Conservation (phyloP, 1,140 invertebrate genomes). For the Micrasema longulum region DNA sequence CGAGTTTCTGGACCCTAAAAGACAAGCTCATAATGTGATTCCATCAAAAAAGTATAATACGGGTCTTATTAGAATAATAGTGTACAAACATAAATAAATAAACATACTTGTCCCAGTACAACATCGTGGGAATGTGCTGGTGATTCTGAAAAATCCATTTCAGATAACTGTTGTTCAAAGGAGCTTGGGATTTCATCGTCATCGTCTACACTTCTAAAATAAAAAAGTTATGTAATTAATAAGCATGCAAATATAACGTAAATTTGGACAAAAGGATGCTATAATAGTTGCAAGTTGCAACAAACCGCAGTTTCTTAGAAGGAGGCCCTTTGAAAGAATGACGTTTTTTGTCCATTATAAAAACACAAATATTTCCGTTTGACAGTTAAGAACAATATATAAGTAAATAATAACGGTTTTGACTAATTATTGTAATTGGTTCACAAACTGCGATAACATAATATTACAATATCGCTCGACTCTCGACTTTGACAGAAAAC, state of each 20-base stretch:
- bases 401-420: too few relatives aligned
- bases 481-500: too few relatives aligned
- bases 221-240: constrained; percentile 1
- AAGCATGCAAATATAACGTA: constrained; percentile 2
- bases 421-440: too few relatives aligned
- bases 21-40: constrained; percentile 25
- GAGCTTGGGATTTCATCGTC: constrained; percentile 66
- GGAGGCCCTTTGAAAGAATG: constrained; percentile 50
- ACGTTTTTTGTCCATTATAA: constrained; percentile 48
- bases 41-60: too few relatives aligned
- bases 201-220: constrained; percentile 63
- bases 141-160: constrained; percentile 70
- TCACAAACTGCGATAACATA: too few relatives aligned
- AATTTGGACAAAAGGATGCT: not conserved
- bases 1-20: constrained; percentile 76
- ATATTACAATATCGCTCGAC: too few relatives aligned
- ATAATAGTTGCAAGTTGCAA: not conserved
- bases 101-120: constrained; percentile 60
- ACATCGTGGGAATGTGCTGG: constrained; percentile 63
- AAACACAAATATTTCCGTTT: too few relatives aligned
- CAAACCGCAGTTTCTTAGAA: constrained; percentile 52
- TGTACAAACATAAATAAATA: too few relatives aligned
- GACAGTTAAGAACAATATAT: too few relatives aligned
- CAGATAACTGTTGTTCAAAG: constrained; percentile 73
- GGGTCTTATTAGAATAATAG: too few relatives aligned